Evolutionary conservation across 2,113 vertebrate genomes (phyloP), one percentile per base, ranked within the genome.

Genomic region (Halcyon malimbica): DNA sequence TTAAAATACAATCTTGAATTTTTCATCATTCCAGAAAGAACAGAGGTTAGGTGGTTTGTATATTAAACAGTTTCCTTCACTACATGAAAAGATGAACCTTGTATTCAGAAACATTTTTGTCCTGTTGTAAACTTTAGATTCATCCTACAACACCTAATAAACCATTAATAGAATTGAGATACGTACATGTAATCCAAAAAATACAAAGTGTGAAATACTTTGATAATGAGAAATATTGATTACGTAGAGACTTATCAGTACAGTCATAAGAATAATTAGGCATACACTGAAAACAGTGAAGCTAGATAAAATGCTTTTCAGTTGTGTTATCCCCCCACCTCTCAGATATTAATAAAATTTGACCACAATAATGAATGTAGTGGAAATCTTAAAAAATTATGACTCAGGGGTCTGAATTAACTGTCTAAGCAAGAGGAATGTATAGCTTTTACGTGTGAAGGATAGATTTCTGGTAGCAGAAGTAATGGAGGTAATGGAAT

Each of bases 331-430:
- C 7, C 24, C 23, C 10, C 10, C 6, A 18, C 4, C 44, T 23
- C n/a, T 64, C 63, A 67, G 16, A 16, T 10, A 37, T 15, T 17
- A 16, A 87, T 17, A 24, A 56, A 82, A 65, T 41, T 13, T 1
- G 53, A 1, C 19, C 41, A 65, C 57, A 70, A 5, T 41, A 69
- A 69, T n/a, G 4, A 87, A 29, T 13, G 3, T 3, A 19, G 31
- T 4, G 2, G 24, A 50, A 71, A 59, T 50, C 21, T 37, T 3
- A 0, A 14, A 42, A 46, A 37, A 26, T 1, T 2, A 17, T 3
- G 2, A 29, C 16, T 77, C 7, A 1, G 28, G 16, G 87, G 59
- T n/a, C 13, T 6, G 39, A 64, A 23, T 29, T 51, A 75, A 71
- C 11, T 77, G 21, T 35, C 39, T 46, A 75, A 68, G 29, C 9